These are phyloP conservation scores for Amphiprion ocellaris DNA, from an alignment of 2,113 vertebrate genomes.

Conservation along the genomic window DNA sequence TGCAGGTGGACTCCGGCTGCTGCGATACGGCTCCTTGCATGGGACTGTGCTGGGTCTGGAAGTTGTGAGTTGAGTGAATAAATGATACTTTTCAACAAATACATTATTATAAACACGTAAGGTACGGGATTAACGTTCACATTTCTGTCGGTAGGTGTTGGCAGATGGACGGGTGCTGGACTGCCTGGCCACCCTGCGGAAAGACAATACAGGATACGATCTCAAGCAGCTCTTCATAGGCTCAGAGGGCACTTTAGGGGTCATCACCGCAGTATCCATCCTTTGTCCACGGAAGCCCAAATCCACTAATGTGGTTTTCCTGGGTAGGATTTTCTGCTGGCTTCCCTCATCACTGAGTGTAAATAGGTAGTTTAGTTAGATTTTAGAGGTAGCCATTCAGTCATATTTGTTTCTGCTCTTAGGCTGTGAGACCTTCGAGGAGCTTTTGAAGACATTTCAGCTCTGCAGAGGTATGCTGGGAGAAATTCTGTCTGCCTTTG, in stretches of 20 bases:
- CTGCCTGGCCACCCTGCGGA: conserved; percentile 89
- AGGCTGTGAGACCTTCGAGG: conserved; percentile 91
- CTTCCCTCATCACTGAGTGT: background rate
- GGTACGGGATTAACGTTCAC: no score
- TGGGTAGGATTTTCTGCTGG: conserved; percentile 83
- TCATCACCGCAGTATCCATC: conserved; percentile 93
- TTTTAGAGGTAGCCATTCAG: background rate
- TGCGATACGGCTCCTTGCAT: conserved; percentile 92
- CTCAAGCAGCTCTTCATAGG: conserved; percentile 98
- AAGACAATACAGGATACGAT: conserved; percentile 98
- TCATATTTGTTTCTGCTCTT: conserved; percentile 1
- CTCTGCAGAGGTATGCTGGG: conserved; percentile 90
- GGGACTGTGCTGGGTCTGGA: conserved; percentile 95
- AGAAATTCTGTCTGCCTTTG: conserved; percentile 95
- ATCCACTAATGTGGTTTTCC: conserved; percentile 91
- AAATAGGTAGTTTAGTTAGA: background rate
- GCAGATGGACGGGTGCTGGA: conserved; percentile 90
- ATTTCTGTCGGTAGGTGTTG: conserved; percentile 86
- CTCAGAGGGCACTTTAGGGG: conserved; percentile 94
- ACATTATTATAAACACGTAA: no score
- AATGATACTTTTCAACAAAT: background rate
- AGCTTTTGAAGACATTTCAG: conserved; percentile 90
- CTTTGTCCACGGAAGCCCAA: conserved; percentile 91
- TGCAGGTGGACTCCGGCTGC: conserved; percentile 91
- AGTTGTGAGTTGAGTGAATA: conserved; percentile 86